Conservation (phyloP, 2,113 vertebrate species). For the Glaucidium brasilianum region DNA sequence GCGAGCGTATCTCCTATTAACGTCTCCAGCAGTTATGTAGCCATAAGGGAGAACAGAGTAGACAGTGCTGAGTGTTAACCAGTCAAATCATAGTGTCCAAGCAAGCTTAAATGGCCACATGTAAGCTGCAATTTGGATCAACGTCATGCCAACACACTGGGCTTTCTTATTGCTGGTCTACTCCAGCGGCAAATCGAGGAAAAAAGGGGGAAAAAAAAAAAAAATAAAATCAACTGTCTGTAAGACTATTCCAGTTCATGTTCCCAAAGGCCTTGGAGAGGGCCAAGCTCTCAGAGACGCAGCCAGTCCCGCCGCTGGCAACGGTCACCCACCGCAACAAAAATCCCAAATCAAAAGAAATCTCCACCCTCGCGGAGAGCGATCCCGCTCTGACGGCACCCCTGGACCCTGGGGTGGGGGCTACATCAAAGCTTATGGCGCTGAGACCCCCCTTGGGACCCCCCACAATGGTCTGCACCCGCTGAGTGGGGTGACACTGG, state of each 20-base stretch:
- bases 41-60: not conserved
- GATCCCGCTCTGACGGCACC: accelerated
- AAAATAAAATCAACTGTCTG: not conserved
- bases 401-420: no score
- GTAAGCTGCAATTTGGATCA: slow-evolving; percentile 55
- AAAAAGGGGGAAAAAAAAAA: not conserved
- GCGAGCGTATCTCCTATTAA: not conserved
- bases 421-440: not conserved
- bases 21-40: not conserved
- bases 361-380: accelerated
- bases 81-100: slow-evolving; percentile 18
- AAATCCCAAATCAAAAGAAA: not conserved
- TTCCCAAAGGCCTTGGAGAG: not conserved
- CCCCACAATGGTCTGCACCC: accelerated
- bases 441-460: accelerated
- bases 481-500: accelerated
- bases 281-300: accelerated
- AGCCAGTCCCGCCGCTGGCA: accelerated
- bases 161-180: not conserved
- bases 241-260: accelerated
- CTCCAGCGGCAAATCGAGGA: not conserved
- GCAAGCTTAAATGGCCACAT: not conserved
- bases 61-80: slow-evolving; percentile 36
- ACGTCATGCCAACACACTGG: not conserved
- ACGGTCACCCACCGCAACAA: accelerated